phyloP scores from a whole-genome alignment of 1,140 invertebrate genomes.

The Patella vulgata region DNA sequence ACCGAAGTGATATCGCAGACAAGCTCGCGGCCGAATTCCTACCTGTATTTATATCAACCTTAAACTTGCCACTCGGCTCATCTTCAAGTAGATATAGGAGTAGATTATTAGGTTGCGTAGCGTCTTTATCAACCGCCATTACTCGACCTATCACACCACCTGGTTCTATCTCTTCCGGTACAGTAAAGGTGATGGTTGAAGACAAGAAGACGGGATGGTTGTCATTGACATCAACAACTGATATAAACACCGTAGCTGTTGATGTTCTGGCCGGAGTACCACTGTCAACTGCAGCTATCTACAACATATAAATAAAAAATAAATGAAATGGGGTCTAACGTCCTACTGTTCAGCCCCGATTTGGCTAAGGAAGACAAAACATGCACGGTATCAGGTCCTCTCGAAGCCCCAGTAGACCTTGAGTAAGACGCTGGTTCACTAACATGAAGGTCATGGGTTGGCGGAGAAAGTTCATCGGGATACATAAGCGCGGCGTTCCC shows the following conservation, averaged over 20 bases:
- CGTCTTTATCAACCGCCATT: constrained; percentile 20
- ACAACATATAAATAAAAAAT: not conserved
- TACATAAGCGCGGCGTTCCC: too few species aligned
- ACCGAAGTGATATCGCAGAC: too few species aligned
- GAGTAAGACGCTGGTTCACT: too few species aligned
- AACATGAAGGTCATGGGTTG: too few species aligned
- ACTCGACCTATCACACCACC: constrained; percentile 20
- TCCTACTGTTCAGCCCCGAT: too few species aligned
- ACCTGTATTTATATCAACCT: constrained; percentile 29
- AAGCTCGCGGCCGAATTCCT: too few species aligned
- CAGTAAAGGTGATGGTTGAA: constrained; percentile 3
- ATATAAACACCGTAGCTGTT: constrained; percentile 11
- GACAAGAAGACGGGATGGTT: constrained; percentile 21
- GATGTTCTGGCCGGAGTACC: constrained; percentile 5
- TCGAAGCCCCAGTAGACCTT: too few species aligned
- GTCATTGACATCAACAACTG: constrained; percentile 26
- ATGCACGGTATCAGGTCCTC: too few species aligned
- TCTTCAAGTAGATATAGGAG: constrained; percentile 21
- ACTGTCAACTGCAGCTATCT: constrained; percentile 23
- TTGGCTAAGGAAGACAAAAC: too few species aligned
- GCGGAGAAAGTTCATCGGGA: too few species aligned
- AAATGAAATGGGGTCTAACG: too few species aligned
- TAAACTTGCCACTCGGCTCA: constrained; percentile 28
- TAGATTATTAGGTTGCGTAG: constrained; percentile 29
- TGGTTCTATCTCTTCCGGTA: constrained; percentile 8